Percentiles rank a stretch among this genome's conserved stretches.
These are phyloP conservation scores for Sinocyclocheilus maitianheensis DNA, from an alignment of 2,113 vertebrate species.

Conservation along the genomic window DNA sequence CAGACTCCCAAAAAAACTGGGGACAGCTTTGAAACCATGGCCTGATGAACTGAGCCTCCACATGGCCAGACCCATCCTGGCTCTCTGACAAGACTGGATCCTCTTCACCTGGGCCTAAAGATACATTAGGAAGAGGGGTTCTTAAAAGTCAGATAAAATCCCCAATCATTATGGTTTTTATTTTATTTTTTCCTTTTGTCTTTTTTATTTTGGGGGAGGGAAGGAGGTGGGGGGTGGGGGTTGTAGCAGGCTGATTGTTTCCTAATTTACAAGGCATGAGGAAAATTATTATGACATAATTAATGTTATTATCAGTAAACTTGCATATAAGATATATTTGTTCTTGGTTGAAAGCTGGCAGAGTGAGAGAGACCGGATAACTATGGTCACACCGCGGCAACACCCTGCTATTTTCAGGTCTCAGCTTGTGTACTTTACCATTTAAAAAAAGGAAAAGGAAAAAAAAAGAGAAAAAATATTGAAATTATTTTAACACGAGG, in stretches of 20 bases:
- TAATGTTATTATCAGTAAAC: conserved; percentile 77
- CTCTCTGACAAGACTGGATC: conserved; percentile 54
- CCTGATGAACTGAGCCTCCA: conserved; percentile 40
- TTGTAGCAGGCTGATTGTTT: conserved; percentile 83
- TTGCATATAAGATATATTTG: conserved; percentile 80
- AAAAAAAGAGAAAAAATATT: conserved; percentile 55
- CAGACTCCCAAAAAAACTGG: conserved; percentile 15
- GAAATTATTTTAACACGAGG: conserved; percentile 69
- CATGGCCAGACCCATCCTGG: conserved; percentile 45
- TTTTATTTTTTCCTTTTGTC: conserved; percentile 53
- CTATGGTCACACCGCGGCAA: conserved; percentile 70
- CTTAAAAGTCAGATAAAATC: conserved; percentile 57
- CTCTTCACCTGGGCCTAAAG: conserved; percentile 45
- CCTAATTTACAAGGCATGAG: conserved; percentile 93
- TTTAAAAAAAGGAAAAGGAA: conserved; percentile 53
- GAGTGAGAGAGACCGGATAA: conserved; percentile 68
- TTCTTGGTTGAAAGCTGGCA: conserved; percentile 72
- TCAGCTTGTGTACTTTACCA: conserved; percentile 72
- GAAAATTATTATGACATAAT: conserved; percentile 80
- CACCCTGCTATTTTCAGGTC: conserved; percentile 61
- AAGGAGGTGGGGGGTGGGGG: conserved; percentile 70
- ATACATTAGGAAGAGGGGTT: conserved; percentile 56
- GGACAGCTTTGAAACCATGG: conserved; percentile 32
- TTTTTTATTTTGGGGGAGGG: conserved; percentile 69
- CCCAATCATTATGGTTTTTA: conserved; percentile 41